Percentiles rank a stretch among this genome's conserved stretches.
phyloP scores from a whole-genome alignment of 2,888 invertebrate species.

The Micoletzkya japonica region DNA sequence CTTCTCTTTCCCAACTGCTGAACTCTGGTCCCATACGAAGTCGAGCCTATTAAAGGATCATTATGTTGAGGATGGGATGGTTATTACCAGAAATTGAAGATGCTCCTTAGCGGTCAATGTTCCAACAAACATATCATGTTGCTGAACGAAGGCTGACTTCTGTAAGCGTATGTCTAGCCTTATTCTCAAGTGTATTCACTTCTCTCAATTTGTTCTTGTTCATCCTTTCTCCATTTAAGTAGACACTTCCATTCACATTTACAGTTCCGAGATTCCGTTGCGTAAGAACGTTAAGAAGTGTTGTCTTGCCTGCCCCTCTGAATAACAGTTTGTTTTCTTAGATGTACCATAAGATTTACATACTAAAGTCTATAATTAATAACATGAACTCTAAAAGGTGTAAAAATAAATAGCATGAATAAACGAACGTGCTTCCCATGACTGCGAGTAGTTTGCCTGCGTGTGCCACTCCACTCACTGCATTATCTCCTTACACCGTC shows the following conservation, averaged over 20 bases:
- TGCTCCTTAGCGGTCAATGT: slow-evolving; percentile 85
- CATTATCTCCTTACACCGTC: neutral
- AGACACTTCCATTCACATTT: slow-evolving; percentile 36
- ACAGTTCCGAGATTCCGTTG: slow-evolving; percentile 69
- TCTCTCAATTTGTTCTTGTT: slow-evolving; percentile 49
- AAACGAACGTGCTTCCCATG: slow-evolving; percentile 42
- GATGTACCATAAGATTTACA: neutral
- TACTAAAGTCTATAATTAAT: too few species aligned
- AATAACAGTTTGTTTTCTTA: slow-evolving; percentile 4
- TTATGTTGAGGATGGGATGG: neutral
- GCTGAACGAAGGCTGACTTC: slow-evolving; percentile 86
- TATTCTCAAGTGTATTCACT: slow-evolving; percentile 24
- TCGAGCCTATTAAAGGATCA: slow-evolving; percentile 68
- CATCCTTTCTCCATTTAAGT: slow-evolving; percentile 43
- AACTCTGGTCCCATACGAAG: slow-evolving; percentile 79
- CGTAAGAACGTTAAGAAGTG: slow-evolving; percentile 83
- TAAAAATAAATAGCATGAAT: neutral
- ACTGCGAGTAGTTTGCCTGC: slow-evolving; percentile 45
- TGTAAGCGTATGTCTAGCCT: slow-evolving; percentile 14
- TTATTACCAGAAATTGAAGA: slow-evolving; percentile 78
- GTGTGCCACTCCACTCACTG: slow-evolving; percentile 50
- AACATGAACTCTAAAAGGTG: too few species aligned
- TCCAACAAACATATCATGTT: slow-evolving; percentile 85
- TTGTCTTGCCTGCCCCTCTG: slow-evolving; percentile 81
- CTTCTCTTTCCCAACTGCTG: slow-evolving; percentile 71